Evolutionary conservation across 1,140 invertebrate genomes (phyloP).

Genomic region (Galleria mellonella): DNA sequence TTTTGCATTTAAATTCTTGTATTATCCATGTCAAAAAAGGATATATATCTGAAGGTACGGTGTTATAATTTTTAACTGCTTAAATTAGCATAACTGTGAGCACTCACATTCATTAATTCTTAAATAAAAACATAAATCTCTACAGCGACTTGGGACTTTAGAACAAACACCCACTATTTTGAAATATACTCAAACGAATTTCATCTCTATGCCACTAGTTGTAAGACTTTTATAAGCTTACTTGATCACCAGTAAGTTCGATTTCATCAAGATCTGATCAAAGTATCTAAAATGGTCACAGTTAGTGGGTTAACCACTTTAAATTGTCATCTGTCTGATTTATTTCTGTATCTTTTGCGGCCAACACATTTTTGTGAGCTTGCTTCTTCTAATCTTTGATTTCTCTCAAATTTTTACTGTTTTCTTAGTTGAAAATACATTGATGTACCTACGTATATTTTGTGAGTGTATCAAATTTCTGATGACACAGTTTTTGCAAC

Average conservation of each 20-base stretch:
- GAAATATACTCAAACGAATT: conserved; percentile 25
- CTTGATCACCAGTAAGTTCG: conserved; percentile 31
- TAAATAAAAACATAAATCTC: conserved; percentile 74
- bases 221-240: conserved; percentile 28
- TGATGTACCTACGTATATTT: background rate
- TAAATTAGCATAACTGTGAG: conserved; percentile 69
- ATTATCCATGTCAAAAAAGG: too few relatives aligned
- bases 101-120: conserved; percentile 69
- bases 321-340: conserved; percentile 76
- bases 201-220: conserved; percentile 27
- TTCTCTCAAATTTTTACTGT: conserved; percentile 10
- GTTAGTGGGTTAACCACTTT: conserved; percentile 75
- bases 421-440: background rate
- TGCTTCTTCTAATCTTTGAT: conserved; percentile 16
- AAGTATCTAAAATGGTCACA: conserved; percentile 75
- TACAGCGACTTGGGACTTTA: conserved; percentile 52
- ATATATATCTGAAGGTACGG: background rate
- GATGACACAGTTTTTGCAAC: conserved; percentile 14
- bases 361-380: conserved; percentile 65
- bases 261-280: conserved; percentile 70
- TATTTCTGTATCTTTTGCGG: conserved; percentile 73
- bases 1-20: too few relatives aligned
- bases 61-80: conserved; percentile 10
- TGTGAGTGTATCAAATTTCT: background rate
- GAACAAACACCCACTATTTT: conserved; percentile 65